Evolutionary conservation across 2,888 invertebrate species (phyloP), one percentile per base, ranked within the genome.

Genomic region (Monochamus alternatus): DNA sequence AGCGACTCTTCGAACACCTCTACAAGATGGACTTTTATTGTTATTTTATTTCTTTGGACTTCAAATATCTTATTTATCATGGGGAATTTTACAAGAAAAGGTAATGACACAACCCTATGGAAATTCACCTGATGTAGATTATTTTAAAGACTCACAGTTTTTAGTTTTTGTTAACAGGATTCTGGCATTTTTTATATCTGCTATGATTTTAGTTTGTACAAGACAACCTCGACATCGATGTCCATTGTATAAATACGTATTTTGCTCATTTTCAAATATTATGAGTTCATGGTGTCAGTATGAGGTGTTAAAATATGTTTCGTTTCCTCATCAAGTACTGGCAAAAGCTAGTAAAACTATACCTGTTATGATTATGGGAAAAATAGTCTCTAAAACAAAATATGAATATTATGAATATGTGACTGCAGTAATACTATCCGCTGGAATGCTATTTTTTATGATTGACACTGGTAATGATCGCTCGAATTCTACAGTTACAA

Each of bases 271-370:
- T 85, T 97, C 98, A 14, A 99, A 99, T 89, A 96, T 99, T 80
- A 93, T 99, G 92, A 98, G 98, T 87, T 98, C 98, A 65, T 99
- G 99, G 99, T 99, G 98, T 89, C 99, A 99, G 89, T 99, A 99
- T 88, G 99, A 99, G 90, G 99, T 99, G 31, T 91, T 99, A 63
- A 99, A 99, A 89, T 99, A 95, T 89, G 97, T 99, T 85, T 98
- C 96, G 86, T 99, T 99, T 88, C 99, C 99, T 2, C 97, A 98
- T 65, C 98, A 99, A 92, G 97, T 96, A 81, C 89, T 97, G 80
- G 97, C 98, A 0, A 99, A 99, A 90, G 98, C 99, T n/a, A 98
- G 97, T 81, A 99, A 99, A 91, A 96, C 98, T 81, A 96, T 98
- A 84, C 97, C 97, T 1, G 98, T 99, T 65, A 99, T 99, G 99